A percentile compares a stretch with the other conserved stretches of the same genome.
phyloP scores from a whole-genome alignment of 2,888 invertebrate species.

The Noctua janthina region DNA sequence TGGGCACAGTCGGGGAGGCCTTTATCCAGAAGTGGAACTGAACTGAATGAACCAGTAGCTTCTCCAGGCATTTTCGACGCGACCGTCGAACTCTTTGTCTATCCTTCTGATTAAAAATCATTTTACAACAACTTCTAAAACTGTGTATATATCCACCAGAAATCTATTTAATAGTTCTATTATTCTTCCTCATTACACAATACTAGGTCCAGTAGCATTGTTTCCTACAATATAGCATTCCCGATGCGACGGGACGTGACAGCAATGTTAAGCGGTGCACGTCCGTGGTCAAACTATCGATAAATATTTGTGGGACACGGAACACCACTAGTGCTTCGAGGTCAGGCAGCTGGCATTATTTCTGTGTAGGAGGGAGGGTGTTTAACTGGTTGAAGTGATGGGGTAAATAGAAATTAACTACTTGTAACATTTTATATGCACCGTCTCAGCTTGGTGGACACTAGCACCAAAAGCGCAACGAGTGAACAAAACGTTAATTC shows the following conservation, averaged over 20 bases:
- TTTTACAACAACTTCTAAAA: too few species aligned
- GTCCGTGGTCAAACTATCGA: slow-evolving; percentile 58
- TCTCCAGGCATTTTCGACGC: too few species aligned
- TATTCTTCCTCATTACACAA: slow-evolving; percentile 31
- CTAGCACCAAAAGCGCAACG: too few species aligned
- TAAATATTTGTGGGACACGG: slow-evolving; percentile 60
- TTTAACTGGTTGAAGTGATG: background rate
- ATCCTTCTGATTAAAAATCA: too few species aligned
- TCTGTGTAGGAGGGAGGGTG: background rate
- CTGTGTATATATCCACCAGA: background rate
- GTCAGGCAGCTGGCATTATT: slow-evolving; percentile 35
- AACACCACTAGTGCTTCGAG: slow-evolving; percentile 43
- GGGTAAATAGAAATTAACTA: background rate
- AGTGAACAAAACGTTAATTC: too few species aligned
- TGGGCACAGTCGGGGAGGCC: background rate
- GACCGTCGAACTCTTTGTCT: too few species aligned
- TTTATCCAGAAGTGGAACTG: too few species aligned
- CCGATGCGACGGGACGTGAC: slow-evolving; percentile 59
- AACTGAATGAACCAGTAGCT: too few species aligned
- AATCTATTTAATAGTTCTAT: slow-evolving; percentile 30
- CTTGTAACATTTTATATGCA: background rate
- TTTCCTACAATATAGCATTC: slow-evolving; percentile 58
- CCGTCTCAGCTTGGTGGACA: background rate
- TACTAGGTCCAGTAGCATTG: slow-evolving; percentile 37
- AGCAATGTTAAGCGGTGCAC: slow-evolving; percentile 48